Evolutionary conservation across 2,888 invertebrate species (phyloP).

Genomic region (Hyalella azteca): DNA sequence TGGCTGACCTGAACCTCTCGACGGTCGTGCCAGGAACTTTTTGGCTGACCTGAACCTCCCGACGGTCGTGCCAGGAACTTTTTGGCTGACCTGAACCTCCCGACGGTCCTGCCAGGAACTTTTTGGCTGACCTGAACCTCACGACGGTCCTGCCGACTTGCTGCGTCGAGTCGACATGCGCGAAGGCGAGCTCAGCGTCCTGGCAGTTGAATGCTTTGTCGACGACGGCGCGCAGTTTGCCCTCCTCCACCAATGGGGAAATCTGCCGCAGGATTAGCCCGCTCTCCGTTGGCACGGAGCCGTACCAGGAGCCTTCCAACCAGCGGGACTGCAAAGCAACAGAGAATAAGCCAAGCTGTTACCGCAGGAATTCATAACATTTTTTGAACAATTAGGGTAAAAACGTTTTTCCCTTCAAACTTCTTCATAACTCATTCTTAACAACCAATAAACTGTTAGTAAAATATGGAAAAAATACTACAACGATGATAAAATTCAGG

Average conservation of each 20-base stretch:
- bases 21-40: too few species aligned
- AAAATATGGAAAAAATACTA: too few species aligned
- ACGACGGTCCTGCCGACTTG: conserved; percentile 67
- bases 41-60: too few species aligned
- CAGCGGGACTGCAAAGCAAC: conserved; percentile 24
- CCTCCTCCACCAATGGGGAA: conserved; percentile 67
- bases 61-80: not conserved
- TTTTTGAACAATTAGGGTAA: too few species aligned
- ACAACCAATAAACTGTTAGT: too few species aligned
- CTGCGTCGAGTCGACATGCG: conserved; percentile 64
- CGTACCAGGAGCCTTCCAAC: not conserved
- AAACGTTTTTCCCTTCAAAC: too few species aligned
- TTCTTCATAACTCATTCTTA: too few species aligned
- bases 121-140: conserved; percentile 64
- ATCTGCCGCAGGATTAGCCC: conserved; percentile 62
- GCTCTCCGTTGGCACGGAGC: conserved; percentile 7
- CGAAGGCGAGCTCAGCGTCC: conserved; percentile 65
- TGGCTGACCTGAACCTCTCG: too few species aligned
- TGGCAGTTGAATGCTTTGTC: conserved; percentile 67
- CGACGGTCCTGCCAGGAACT: not conserved
- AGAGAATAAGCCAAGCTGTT: too few species aligned
- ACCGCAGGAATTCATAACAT: too few species aligned
- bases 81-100: conserved; percentile 61
- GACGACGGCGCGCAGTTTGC: conserved; percentile 69
- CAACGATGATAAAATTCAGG: too few species aligned